Evolutionary conservation across 2,797 vertebrate genomes (phyloP).

Genomic region (Buphagus erythrorhynchus): DNA sequence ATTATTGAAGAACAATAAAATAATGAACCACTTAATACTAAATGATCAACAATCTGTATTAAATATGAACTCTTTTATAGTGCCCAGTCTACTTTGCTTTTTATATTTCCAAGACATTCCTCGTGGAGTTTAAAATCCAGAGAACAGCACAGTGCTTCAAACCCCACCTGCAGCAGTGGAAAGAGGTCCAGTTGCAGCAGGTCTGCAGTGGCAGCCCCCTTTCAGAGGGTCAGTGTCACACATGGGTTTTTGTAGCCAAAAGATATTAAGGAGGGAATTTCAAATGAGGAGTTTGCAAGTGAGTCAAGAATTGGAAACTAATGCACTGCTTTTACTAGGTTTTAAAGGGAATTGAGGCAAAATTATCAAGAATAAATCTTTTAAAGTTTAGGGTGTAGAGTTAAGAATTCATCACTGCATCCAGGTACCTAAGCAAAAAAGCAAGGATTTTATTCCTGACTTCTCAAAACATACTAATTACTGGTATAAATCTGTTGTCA

Average conservation of each 20-base stretch:
- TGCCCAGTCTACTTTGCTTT: not conserved
- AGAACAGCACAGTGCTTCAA: not conserved
- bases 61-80: not conserved
- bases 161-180: not conserved
- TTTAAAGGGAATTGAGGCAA: not conserved
- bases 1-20: conserved; percentile 33
- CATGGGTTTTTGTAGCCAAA: accelerated
- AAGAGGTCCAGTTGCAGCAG: not conserved
- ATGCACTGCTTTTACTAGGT: not conserved
- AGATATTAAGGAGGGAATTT: not conserved
- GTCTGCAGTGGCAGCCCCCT: not conserved
- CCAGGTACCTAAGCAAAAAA: not conserved
- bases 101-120: not conserved
- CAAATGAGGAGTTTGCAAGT: not conserved
- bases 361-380: not conserved
- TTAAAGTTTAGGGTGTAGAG: not conserved
- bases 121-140: not conserved
- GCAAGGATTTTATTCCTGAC: not conserved
- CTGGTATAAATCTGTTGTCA: not conserved
- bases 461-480: not conserved
- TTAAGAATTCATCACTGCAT: not conserved
- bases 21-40: not conserved
- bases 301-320: not conserved
- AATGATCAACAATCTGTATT: not conserved
- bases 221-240: not conserved